Evolutionary conservation across 1,140 invertebrate genomes (phyloP).

Genomic region (Pectinophora gossypiella): DNA sequence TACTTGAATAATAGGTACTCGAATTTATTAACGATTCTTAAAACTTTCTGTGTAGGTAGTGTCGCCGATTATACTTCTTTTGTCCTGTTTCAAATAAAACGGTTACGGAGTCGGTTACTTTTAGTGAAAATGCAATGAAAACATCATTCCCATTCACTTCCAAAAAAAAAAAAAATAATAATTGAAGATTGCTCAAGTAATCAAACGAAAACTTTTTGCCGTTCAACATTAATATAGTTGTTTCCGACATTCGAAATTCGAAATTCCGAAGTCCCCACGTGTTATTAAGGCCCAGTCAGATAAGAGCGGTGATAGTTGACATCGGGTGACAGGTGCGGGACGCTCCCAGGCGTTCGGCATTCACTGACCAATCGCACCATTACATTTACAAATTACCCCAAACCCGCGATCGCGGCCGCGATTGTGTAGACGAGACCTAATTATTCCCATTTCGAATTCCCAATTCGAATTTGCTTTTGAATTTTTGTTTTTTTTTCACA

Average conservation of each 20-base stretch:
- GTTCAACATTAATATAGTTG: not conserved
- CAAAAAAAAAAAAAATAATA: no score
- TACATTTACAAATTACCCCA: conserved; percentile 52
- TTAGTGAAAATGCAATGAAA: no score
- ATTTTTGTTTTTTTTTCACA: not conserved
- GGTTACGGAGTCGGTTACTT: no score
- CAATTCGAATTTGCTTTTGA: conserved; percentile 1
- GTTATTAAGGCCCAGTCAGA: conserved; percentile 50
- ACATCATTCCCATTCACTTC: no score
- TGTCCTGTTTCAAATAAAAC: no score
- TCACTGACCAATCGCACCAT: conserved; percentile 42
- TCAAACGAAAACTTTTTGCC: no score
- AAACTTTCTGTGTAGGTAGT: no score
- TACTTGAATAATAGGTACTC: no score
- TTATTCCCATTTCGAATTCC: conserved; percentile 27
- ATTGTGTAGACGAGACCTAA: conserved; percentile 37
- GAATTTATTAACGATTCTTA: no score
- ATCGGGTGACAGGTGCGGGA: conserved; percentile 47
- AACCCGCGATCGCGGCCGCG: conserved; percentile 27
- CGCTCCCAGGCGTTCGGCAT: conserved; percentile 45
- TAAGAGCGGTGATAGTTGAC: conserved; percentile 37
- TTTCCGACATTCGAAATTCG: conserved; percentile 10
- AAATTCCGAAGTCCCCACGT: conserved; percentile 14
- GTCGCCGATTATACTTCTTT: no score
- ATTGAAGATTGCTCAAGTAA: no score